phyloP scores from a whole-genome alignment of 2,797 vertebrate species.

The Labeo calbasu region DNA sequence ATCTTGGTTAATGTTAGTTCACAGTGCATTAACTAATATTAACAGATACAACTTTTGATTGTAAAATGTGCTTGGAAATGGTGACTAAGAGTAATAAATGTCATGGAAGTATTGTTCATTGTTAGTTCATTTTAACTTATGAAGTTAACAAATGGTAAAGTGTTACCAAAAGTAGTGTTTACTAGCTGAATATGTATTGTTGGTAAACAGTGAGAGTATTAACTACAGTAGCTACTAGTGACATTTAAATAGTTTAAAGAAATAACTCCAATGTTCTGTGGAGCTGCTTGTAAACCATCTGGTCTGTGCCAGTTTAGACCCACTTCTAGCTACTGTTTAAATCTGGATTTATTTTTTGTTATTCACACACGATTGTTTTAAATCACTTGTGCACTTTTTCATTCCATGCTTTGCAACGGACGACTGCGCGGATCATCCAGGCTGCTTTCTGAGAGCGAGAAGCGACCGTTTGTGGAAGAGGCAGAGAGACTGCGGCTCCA shows the following conservation, averaged over 20 bases:
- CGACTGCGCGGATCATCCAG: conserved; percentile 65
- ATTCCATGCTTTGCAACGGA: background rate
- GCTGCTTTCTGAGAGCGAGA: conserved; percentile 93
- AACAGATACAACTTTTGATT: too few species aligned
- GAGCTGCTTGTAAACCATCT: background rate
- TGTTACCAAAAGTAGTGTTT: background rate
- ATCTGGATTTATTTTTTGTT: background rate
- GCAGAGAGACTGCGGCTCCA: conserved; percentile 94
- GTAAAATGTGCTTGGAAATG: background rate
- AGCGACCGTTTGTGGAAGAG: conserved; percentile 96
- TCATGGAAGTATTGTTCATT: background rate
- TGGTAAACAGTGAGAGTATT: background rate
- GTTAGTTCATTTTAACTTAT: background rate
- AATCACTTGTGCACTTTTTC: background rate
- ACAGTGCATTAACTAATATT: background rate
- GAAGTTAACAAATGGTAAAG: background rate
- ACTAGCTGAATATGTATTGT: background rate
- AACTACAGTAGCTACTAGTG: background rate
- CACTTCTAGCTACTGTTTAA: background rate
- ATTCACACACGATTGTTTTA: background rate
- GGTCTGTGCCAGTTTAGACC: background rate
- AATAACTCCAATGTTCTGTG: background rate
- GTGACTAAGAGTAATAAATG: background rate
- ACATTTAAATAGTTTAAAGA: background rate
- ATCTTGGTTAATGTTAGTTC: background rate